Evolutionary conservation across 30 jellyfish, hydroid and myxozoan species (phyloP), one percentile per base, ranked within the genome.

Genomic region (Aurelia aurita complex sp. Pacific): DNA sequence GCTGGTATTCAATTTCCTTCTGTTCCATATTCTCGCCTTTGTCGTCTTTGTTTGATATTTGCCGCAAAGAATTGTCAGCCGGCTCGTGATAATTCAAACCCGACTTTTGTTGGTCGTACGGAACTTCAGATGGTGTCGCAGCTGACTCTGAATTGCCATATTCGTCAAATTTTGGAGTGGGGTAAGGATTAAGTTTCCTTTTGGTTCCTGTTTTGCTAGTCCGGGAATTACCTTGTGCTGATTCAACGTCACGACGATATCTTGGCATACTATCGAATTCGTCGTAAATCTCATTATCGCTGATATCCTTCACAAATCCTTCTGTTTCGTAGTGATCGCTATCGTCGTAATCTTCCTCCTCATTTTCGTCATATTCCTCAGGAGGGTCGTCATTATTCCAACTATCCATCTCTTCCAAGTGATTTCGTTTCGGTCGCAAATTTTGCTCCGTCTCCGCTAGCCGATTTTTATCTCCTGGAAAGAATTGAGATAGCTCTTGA

Each of bases 401-500:
- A 16, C 32, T 42, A 59, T 52, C 62, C 23, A 10, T 10, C 74
- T 80, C 81, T 67, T 76, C 85, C 0, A 51, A 19, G 14, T 40
- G 52, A 55, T 76, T 62, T 55, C 85, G 61, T 33, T 76, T 76
- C 55, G 74, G 75, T 17, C 85, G 85, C 59, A 74, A 52, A 40
- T 23, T 62, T 57, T 60, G 52, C 11, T 23, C 79, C 3, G 59
- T 6, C 6, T 32, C 84, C 17, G 17, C 8, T 10, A 23, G 53
- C 16, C 40, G 64, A 7, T 61, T 16, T n/a, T 78, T 61, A n/a
- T 50, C 32, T 13, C 57, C 65, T 0, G 80, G 77, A 53, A 81
- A 81, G 52, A 66, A 81, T 35, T 55, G 91, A 80, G 91, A 82
- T 16, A 82, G 73, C 82, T 82, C 91, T 18, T 64, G 82, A 60